Conservation (phyloP, 2,113 vertebrate genomes). For the Noturus placidus region DNA sequence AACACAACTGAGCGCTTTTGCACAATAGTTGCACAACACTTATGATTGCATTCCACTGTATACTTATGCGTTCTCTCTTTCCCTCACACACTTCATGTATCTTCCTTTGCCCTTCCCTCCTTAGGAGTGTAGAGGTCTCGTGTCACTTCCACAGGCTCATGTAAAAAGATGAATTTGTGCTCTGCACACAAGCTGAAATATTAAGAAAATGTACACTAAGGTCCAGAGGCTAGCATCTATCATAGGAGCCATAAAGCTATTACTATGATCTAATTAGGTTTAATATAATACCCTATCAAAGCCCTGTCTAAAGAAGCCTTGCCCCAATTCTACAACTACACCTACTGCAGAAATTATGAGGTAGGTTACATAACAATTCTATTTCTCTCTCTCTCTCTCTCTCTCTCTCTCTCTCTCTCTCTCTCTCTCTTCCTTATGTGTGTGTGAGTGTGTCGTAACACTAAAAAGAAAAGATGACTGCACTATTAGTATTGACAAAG, state of each 20-base stretch:
- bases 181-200: conserved; percentile 56
- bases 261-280: conserved; percentile 81
- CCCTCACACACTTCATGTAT: conserved; percentile 19
- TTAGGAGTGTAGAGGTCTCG: conserved; percentile 45
- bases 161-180: conserved; percentile 55
- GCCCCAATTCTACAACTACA: conserved; percentile 74
- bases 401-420: conserved; percentile 31
- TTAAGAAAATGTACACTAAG: conserved; percentile 55
- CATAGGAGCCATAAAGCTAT: conserved; percentile 79
- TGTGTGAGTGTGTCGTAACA: not conserved
- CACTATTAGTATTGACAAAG: not conserved
- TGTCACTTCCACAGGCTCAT: conserved; percentile 46
- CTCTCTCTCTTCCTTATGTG: not conserved
- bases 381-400: conserved; percentile 27
- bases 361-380: conserved; percentile 40
- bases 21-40: not conserved
- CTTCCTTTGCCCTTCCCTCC: conserved; percentile 28
- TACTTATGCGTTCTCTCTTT: not conserved
- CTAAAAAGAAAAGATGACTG: conserved; percentile 14
- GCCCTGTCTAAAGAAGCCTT: conserved; percentile 74
- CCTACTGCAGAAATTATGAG: conserved; percentile 70
- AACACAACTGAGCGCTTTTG: not conserved
- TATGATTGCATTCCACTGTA: not conserved
- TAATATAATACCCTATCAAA: conserved; percentile 78
- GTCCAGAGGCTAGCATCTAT: conserved; percentile 75